These are phyloP conservation scores for Orthonychiurus folsomi DNA, from an alignment of 2,888 invertebrate species.

Conservation along the genomic window DNA sequence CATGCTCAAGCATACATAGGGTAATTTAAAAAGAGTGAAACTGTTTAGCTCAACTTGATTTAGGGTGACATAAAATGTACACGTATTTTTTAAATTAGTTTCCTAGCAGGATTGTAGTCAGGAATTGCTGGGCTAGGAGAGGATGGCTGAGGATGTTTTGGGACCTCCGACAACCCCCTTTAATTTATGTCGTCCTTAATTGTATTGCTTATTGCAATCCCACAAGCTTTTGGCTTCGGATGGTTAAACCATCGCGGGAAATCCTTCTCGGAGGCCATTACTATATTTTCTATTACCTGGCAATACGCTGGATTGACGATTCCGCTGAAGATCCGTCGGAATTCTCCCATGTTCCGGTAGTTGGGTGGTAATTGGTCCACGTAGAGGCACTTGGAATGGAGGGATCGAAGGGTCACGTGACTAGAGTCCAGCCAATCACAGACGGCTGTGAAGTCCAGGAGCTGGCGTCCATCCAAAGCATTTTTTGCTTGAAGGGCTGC, in stretches of 20 bases:
- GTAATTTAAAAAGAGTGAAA: not conserved
- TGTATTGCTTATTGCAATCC: not conserved
- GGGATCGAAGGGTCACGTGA: slow-evolving; percentile 46
- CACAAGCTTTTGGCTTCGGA: too few relatives aligned
- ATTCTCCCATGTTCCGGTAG: slow-evolving; percentile 48
- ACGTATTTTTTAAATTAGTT: slow-evolving; percentile 1
- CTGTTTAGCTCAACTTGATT: not conserved
- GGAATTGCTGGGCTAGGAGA: not conserved
- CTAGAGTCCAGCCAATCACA: slow-evolving; percentile 50
- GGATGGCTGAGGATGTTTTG: not conserved
- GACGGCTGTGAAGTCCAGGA: slow-evolving; percentile 45
- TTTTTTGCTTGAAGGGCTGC: slow-evolving; percentile 47
- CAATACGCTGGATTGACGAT: slow-evolving; percentile 49
- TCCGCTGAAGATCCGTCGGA: slow-evolving; percentile 48
- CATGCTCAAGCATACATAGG: too few relatives aligned
- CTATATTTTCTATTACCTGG: slow-evolving; percentile 44
- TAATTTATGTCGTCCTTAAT: not conserved
- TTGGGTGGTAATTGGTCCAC: slow-evolving; percentile 49
- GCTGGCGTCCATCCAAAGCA: slow-evolving; percentile 45
- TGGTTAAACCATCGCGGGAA: too few relatives aligned
- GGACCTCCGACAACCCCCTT: not conserved
- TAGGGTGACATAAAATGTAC: not conserved
- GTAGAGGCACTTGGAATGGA: slow-evolving; percentile 50
- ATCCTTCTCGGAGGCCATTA: not conserved
- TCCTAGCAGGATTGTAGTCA: not conserved